Evolutionary conservation across 2,888 invertebrate species (phyloP), one percentile per base, ranked within the genome.

Genomic region (Odiellus spinosus): DNA sequence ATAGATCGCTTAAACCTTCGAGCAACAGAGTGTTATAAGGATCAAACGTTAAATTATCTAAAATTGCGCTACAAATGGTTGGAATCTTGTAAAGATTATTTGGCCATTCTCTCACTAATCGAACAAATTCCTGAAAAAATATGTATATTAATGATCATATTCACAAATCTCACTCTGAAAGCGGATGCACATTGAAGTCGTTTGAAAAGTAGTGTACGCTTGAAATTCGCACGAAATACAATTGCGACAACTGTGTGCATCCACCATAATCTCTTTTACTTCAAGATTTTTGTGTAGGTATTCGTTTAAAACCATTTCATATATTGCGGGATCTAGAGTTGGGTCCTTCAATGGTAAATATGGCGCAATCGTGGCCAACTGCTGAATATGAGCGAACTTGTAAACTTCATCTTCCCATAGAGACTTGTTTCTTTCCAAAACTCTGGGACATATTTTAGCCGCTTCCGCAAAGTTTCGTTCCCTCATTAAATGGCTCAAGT

Each of bases 241-340:
- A n/a, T n/a, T n/a, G n/a, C n/a, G 5, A 40, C 2, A 43, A 19
- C 21, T 17, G 3, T n/a, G n/a, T n/a, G n/a, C n/a, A n/a, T n/a
- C n/a, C n/a, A n/a, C n/a, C n/a, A n/a, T n/a, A n/a, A n/a, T n/a
- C n/a, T n/a, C n/a, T n/a, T n/a, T n/a, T 63, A 75, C 85, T 59
- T 48, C 38, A 49, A 75, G 63, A 51, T 61, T 60, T 44, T 79
- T 75, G 63, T 83, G 82, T 1, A 95, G 71, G 65, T 82, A 93
- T 65, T 95, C 91, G 61, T 82, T 86, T 20, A 95, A 73, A 51
- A 95, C 86, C 76, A 90, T 80, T 68, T 95, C 93, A 64, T 95
- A 95, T 53, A 90, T 80, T 45, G 84, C 78, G 1, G 84, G 77
- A 63, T 79, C 79, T 43, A 90, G 69, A 49, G 77, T 76, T 46